Evolutionary conservation across 2,797 vertebrate species (phyloP).

Genomic region (Valencia hispanica): DNA sequence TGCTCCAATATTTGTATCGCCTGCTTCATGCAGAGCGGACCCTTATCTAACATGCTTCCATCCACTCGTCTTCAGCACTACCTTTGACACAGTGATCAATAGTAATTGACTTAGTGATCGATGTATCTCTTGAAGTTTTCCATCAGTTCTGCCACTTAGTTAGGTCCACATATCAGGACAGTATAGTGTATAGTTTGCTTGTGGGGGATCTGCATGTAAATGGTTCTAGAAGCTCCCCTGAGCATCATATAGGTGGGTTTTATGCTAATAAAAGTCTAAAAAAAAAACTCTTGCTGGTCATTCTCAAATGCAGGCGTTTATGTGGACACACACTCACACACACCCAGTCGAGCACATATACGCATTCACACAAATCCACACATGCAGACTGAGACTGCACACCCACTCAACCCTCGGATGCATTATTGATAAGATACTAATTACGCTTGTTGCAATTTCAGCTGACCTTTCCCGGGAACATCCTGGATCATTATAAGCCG

Average conservation of each 20-base stretch:
- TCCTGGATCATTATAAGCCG: conserved; percentile 80
- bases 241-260: conserved; percentile 61
- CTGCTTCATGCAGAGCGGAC: conserved; percentile 60
- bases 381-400: conserved; percentile 43
- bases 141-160: conserved; percentile 53
- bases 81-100: conserved; percentile 73
- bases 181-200: conserved; percentile 46
- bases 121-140: conserved; percentile 73
- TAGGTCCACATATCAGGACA: conserved; percentile 30
- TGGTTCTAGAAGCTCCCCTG: conserved; percentile 53
- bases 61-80: conserved; percentile 36
- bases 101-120: conserved; percentile 74
- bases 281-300: conserved; percentile 55
- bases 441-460: conserved; percentile 83
- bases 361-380: conserved; percentile 7
- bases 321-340: conserved; percentile 31
- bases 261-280: conserved; percentile 71
- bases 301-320: conserved; percentile 50
- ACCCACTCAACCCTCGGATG: conserved; percentile 73
- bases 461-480: conserved; percentile 82
- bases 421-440: conserved; percentile 86
- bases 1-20: conserved; percentile 64
- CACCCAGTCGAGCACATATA: conserved; percentile 12
- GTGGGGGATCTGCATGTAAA: conserved; percentile 52
- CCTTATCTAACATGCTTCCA: conserved; percentile 54